Evolutionary conservation across 2,888 invertebrate genomes (phyloP), one percentile per base, ranked within the genome.

Genomic region (Drosophila meridionalis): DNA sequence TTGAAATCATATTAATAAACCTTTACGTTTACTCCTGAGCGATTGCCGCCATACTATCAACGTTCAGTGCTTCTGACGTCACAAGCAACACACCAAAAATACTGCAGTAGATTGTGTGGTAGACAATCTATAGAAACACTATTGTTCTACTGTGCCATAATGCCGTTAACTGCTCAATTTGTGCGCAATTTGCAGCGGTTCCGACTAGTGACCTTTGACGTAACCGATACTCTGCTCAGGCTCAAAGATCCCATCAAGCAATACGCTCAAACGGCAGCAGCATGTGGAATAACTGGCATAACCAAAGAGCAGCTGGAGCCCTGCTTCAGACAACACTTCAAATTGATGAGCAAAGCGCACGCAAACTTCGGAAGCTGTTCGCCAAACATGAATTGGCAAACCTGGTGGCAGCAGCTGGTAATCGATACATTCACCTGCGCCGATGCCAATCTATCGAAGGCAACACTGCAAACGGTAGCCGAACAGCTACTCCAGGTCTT

Each of bases 201-300:
- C 75, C 91, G 91, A 2, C 81, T 97, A 75, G 94, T 98, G 30
- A 98, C 98, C 3, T 98, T 98, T 92, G 98, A 98, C 92, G 96
- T 97, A 61, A 98, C 97, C 3, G 97, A 97, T 80, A 98, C 98
- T 0, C 93, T 98, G n/a, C 92, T 98, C 14, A 94, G 95, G 79
- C 96, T 97, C 32, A 83, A 78, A 40, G 93, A 95, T 45, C 96
- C 96, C 2, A 96, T 95, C 72, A 93, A 95, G 62, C 95, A 96
- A 90, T 98, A 98, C 92, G 94, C 95, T 0, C 93, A 95, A 73
- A 94, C 96, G 55, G 98, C 96, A 0, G 93, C 93, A 1, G 93
- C 94, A 60, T 94, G 96, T 91, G 98, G 97, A 1, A 78, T 92
- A 2, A 11, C 60, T 0, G 70, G 87, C 20, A 57, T 93, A 7